Evolutionary conservation across 2,113 vertebrate species (phyloP).

Genomic region (Seriola dumerili): DNA sequence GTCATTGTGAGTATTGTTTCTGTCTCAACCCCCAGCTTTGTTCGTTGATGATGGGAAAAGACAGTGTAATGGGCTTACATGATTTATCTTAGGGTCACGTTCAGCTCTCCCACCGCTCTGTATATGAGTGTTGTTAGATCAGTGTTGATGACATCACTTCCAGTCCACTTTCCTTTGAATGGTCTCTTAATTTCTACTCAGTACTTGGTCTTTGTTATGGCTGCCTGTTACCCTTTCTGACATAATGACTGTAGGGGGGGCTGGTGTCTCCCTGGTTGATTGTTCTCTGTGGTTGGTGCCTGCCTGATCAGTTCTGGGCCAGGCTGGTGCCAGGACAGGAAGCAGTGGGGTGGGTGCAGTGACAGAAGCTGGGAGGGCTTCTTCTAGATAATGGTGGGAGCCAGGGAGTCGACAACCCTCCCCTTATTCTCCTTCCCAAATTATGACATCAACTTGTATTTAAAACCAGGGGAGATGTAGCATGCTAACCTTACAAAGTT

Average conservation of each 20-base stretch:
- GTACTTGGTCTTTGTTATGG: slow-evolving; percentile 49
- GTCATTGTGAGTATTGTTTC: not conserved
- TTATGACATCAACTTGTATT: slow-evolving; percentile 74
- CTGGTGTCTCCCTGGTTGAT: slow-evolving; percentile 40
- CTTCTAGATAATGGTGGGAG: slow-evolving; percentile 78
- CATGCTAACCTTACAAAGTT: not conserved
- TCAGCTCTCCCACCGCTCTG: not conserved
- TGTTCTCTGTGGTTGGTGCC: slow-evolving; percentile 58
- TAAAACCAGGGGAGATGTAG: slow-evolving; percentile 47
- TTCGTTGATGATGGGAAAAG: not conserved
- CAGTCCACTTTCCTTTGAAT: not conserved
- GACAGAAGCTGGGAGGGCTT: slow-evolving; percentile 60
- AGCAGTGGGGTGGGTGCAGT: slow-evolving; percentile 66
- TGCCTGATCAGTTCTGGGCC: slow-evolving; percentile 55
- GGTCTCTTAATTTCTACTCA: slow-evolving; percentile 10
- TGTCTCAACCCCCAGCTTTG: not conserved
- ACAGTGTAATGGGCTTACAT: not conserved
- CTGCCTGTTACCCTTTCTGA: slow-evolving; percentile 25
- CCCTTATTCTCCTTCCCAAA: not conserved
- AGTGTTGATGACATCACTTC: slow-evolving; percentile 3
- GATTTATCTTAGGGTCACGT: not conserved
- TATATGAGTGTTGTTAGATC: not conserved
- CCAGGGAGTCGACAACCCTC: slow-evolving; percentile 38
- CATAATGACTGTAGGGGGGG: slow-evolving; percentile 18
- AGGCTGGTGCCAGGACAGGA: slow-evolving; percentile 83